Conservation (phyloP, 2,888 invertebrate species). For the Agrotis segetum region DNA sequence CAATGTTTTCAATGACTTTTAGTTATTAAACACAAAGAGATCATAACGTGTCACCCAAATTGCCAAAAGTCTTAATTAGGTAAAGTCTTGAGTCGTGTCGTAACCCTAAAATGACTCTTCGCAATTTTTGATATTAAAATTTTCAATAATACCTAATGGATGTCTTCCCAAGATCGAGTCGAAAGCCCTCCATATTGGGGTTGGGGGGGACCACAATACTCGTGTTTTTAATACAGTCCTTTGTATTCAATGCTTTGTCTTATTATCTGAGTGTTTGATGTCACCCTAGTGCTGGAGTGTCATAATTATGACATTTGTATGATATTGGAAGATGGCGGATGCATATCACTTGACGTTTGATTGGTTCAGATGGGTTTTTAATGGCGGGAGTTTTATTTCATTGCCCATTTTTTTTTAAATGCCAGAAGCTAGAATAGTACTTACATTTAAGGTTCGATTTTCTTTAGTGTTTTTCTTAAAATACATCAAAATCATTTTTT, state of each 20-base stretch:
- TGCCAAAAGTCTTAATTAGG: too few relatives aligned
- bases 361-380: conserved; percentile 48
- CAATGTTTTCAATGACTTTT: too few relatives aligned
- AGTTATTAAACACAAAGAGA: too few relatives aligned
- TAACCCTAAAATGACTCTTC: conserved; percentile 63
- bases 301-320: conserved; percentile 81
- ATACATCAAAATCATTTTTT: too few relatives aligned
- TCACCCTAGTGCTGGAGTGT: conserved; percentile 77
- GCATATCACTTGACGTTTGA: conserved; percentile 61
- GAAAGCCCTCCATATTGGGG: conserved; percentile 83
- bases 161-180: conserved; percentile 81
- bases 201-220: conserved; percentile 81
- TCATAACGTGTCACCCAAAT: too few relatives aligned
- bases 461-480: too few relatives aligned
- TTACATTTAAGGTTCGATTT: too few relatives aligned
- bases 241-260: conserved; percentile 82
- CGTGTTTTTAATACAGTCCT: conserved; percentile 81
- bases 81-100: conserved; percentile 61
- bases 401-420: too few relatives aligned
- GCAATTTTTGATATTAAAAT: conserved; percentile 91
- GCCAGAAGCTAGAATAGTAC: too few relatives aligned
- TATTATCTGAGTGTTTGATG: conserved; percentile 82
- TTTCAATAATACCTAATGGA: conserved; percentile 91
- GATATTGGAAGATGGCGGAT: conserved; percentile 54
- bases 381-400: conserved; percentile 4